phyloP scores from a whole-genome alignment of 2,888 invertebrate species.

The Heterodera filipjevi region DNA sequence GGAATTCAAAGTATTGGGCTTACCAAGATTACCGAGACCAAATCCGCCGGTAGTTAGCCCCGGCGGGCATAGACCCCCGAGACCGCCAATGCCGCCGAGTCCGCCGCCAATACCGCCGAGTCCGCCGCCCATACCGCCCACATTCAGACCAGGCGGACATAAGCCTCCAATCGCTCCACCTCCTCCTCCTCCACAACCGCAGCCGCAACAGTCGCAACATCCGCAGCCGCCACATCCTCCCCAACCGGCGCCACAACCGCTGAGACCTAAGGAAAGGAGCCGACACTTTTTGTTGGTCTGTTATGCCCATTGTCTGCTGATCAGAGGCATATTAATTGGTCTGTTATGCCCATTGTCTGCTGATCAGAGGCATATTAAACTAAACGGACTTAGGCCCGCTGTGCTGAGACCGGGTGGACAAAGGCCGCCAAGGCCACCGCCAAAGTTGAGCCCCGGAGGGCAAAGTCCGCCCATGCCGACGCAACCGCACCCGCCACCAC shows the following conservation, averaged over 20 bases:
- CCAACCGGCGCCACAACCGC: slow-evolving; percentile 1
- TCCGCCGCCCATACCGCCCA: slow-evolving; percentile 10
- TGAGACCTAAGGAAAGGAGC: slow-evolving; percentile 6
- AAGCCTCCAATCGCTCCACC: neutral
- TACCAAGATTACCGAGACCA: neutral
- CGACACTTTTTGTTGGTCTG: neutral
- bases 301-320: neutral
- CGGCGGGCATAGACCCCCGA: slow-evolving; percentile 17
- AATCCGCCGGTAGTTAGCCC: slow-evolving; percentile 11
- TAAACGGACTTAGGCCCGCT: slow-evolving; percentile 9
- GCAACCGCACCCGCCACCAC: slow-evolving; percentile 25
- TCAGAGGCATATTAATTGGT: neutral
- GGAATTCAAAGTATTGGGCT: neutral
- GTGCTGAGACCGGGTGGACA: slow-evolving; percentile 10
- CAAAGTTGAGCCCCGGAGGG: slow-evolving; percentile 15
- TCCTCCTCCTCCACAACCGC: slow-evolving; percentile 10
- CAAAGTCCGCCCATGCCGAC: slow-evolving; percentile 13
- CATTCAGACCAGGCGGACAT: slow-evolving; percentile 11
- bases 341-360: neutral
- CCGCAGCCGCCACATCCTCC: slow-evolving; percentile 10
- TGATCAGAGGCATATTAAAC: neutral
- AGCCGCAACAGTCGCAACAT: neutral
- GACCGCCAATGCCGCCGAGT: slow-evolving; percentile 19
- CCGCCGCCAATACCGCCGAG: slow-evolving; percentile 20
- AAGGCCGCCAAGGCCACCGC: slow-evolving; percentile 16